These are phyloP conservation scores for Zeugodacus cucurbitae DNA, from an alignment of 1,140 invertebrate species.

Conservation along the genomic window DNA sequence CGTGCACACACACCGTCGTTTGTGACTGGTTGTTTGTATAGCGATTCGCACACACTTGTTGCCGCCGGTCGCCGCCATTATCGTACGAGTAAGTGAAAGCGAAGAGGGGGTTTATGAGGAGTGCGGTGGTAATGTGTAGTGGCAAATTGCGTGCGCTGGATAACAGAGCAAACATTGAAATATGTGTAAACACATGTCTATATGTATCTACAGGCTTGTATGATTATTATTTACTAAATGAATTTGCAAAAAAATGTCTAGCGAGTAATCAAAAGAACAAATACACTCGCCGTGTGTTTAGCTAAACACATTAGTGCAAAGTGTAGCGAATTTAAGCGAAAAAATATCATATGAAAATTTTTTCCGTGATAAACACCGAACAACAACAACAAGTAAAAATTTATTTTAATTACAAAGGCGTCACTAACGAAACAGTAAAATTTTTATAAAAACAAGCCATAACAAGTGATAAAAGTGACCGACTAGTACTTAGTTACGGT, in stretches of 20 bases:
- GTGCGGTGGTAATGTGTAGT: not conserved
- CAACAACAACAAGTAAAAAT: not conserved
- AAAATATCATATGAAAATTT: not conserved
- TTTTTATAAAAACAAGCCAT: not conserved
- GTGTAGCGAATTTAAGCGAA: not conserved
- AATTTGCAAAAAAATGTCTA: not conserved
- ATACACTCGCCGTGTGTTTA: not conserved
- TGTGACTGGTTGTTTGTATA: not conserved
- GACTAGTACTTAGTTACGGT: not conserved
- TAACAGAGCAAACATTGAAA: not conserved
- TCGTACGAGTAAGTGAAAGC: not conserved
- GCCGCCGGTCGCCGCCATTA: not conserved
- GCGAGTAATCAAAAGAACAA: not conserved
- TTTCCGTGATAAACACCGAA: not conserved
- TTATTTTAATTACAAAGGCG: not conserved
- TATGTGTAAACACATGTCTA: not conserved
- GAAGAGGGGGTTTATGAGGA: not conserved
- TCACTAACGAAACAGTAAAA: not conserved
- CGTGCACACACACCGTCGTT: not conserved
- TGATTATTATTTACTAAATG: not conserved
- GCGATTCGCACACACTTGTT: not conserved
- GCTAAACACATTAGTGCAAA: conserved; percentile 12
- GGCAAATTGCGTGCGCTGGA: not conserved
- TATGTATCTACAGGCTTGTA: not conserved
- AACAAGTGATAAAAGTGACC: not conserved